A percentile compares a stretch with the other conserved stretches of the same genome.
Conservation (phyloP, 1,140 invertebrate genomes). For the Probaryconus sp. region DNA sequence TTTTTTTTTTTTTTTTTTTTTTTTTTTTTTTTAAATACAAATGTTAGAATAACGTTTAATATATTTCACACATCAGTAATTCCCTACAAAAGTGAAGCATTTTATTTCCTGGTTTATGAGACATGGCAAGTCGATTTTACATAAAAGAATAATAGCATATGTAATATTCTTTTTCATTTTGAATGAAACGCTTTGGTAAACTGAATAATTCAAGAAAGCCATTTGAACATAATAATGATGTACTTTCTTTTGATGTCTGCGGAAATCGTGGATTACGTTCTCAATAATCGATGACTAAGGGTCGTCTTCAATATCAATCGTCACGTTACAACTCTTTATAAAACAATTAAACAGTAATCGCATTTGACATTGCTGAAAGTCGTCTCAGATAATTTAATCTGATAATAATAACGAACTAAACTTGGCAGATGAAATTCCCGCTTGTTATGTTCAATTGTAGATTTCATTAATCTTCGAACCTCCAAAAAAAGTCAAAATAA, state of each 20-base stretch:
- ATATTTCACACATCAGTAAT: too few relatives aligned
- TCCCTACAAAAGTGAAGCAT: too few relatives aligned
- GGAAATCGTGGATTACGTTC: slow-evolving; percentile 38
- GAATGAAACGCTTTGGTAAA: slow-evolving; percentile 31
- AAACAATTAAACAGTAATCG: background rate
- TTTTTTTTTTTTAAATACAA: too few relatives aligned
- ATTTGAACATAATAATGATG: slow-evolving; percentile 41
- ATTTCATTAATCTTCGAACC: slow-evolving; percentile 13
- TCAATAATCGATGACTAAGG: slow-evolving; percentile 10
- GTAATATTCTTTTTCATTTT: slow-evolving; percentile 14
- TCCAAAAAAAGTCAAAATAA: too few relatives aligned
- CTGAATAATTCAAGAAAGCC: slow-evolving; percentile 43
- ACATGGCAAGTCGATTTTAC: too few relatives aligned
- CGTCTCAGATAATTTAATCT: too few relatives aligned
- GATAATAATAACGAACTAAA: background rate
- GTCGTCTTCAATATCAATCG: slow-evolving; percentile 16
- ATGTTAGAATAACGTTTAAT: too few relatives aligned
- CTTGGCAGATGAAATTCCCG: slow-evolving; percentile 2
- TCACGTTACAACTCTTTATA: background rate
- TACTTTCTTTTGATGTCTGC: slow-evolving; percentile 35
- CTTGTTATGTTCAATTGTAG: slow-evolving; percentile 1
- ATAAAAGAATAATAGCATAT: slow-evolving; percentile 6
- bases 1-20: too few relatives aligned
- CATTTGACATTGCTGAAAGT: slow-evolving; percentile 9
- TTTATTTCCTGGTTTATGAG: too few relatives aligned